These are phyloP conservation scores for Leucosticte australis DNA, from an alignment of 2,113 vertebrate species.

Conservation along the genomic window DNA sequence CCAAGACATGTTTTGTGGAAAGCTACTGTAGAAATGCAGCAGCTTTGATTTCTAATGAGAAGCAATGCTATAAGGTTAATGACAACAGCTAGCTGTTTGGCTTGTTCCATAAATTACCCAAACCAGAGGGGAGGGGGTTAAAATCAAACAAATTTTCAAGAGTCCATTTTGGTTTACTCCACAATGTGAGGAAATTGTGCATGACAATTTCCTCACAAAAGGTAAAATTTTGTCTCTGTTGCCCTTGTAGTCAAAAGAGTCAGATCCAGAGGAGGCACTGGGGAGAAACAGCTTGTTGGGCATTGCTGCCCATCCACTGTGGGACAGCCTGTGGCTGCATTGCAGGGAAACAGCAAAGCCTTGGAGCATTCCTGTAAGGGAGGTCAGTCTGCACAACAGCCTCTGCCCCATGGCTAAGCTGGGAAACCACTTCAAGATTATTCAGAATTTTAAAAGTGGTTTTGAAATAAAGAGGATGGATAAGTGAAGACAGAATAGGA, in stretches of 20 bases:
- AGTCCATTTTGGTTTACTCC: neutral
- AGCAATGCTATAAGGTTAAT: neutral
- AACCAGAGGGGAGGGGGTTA: neutral
- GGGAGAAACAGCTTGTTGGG: neutral
- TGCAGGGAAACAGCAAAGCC: neutral
- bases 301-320: neutral
- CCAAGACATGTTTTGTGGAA: neutral
- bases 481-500: neutral
- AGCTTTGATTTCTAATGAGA: neutral
- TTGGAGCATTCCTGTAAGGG: neutral
- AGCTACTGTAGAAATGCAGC: neutral
- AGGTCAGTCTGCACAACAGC: neutral
- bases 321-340: rapidly evolving
- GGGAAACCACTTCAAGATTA: neutral
- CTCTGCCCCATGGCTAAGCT: neutral
- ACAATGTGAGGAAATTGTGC: neutral
- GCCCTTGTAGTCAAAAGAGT: neutral
- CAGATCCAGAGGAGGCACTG: neutral
- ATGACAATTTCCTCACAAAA: neutral
- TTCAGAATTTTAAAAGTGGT: neutral
- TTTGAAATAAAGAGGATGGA: neutral
- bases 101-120: neutral
- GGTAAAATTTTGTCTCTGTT: neutral
- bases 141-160: neutral
- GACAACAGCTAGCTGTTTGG: neutral